phyloP scores from a whole-genome alignment of 1,140 invertebrate species.

The Oryctes rhinoceros region DNA sequence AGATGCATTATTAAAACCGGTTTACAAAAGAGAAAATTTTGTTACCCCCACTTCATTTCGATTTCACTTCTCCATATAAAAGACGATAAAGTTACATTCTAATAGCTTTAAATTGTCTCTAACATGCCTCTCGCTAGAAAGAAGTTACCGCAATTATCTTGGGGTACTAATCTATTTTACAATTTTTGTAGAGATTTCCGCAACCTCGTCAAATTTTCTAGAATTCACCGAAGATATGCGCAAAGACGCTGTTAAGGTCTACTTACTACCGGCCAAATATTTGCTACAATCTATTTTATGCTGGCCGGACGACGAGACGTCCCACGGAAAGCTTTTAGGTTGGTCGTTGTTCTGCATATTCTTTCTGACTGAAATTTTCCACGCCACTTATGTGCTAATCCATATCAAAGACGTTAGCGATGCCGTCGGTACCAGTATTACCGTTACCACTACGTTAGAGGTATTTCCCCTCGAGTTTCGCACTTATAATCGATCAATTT shows the following conservation, averaged over 20 bases:
- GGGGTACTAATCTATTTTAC: neutral
- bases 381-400: neutral
- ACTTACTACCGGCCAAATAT: neutral
- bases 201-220: neutral
- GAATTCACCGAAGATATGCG: conserved; percentile 9
- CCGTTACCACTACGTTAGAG: neutral
- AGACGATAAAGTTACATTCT: no score
- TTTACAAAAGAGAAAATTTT: no score
- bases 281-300: neutral
- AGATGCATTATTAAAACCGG: no score
- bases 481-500: neutral
- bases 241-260: neutral
- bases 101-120: no score
- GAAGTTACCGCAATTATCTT: neutral
- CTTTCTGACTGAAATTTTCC: neutral
- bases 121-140: neutral
- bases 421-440: neutral
- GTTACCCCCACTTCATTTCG: no score
- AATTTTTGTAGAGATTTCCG: neutral
- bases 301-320: neutral
- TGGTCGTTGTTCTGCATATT: neutral
- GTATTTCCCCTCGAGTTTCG: neutral
- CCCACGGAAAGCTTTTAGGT: neutral
- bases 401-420: neutral
- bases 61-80: no score